These are phyloP conservation scores for Crepidodera aurea DNA, from an alignment of 2,888 invertebrate species.

Conservation along the genomic window DNA sequence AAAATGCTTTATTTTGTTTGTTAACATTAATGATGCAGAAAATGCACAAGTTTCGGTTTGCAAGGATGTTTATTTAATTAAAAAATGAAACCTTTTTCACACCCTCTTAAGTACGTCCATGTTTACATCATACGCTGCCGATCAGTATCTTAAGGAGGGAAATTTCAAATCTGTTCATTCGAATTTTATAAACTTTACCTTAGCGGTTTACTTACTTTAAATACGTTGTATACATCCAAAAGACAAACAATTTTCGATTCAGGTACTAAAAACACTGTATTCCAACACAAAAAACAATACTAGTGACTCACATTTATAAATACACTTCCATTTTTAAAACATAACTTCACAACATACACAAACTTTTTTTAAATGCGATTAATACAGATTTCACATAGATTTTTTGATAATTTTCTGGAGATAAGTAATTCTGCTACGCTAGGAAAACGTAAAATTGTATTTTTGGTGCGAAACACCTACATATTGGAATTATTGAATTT, in stretches of 20 bases:
- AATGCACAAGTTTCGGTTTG: no score
- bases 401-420: slow-evolving; percentile 8
- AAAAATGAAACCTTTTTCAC: no score
- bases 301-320: slow-evolving; percentile 49
- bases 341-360: slow-evolving; percentile 35
- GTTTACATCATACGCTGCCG: not conserved
- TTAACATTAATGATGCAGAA: no score
- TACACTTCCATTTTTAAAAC: slow-evolving; percentile 47
- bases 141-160: slow-evolving; percentile 24
- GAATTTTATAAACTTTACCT: not conserved
- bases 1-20: no score
- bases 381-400: not conserved
- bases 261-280: slow-evolving; percentile 28
- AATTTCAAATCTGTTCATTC: slow-evolving; percentile 22
- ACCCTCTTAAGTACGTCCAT: not conserved
- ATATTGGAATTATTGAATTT: slow-evolving; percentile 39
- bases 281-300: slow-evolving; percentile 46
- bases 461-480: slow-evolving; percentile 36
- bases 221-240: slow-evolving; percentile 1
- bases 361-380: slow-evolving; percentile 19
- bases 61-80: no score
- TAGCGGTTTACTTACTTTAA: slow-evolving; percentile 2
- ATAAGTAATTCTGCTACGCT: not conserved
- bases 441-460: slow-evolving; percentile 26
- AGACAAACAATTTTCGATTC: slow-evolving; percentile 10